phyloP scores from a whole-genome alignment of 2,888 invertebrate genomes.

The Cosmorhoe ocellata region DNA sequence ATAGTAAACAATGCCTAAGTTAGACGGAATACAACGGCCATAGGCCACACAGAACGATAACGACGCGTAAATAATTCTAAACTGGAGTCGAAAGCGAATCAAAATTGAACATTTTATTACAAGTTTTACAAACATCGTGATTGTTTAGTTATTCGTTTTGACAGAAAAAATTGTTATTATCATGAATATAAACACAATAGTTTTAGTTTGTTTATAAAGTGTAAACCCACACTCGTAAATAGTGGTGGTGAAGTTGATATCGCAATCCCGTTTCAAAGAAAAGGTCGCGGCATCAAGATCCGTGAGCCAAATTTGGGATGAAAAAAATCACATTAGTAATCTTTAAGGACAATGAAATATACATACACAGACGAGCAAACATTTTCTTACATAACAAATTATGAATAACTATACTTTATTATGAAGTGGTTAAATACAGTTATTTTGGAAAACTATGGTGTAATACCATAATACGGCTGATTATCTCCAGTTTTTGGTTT shows the following conservation, averaged over 20 bases:
- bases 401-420: too few species aligned
- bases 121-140: slow-evolving; percentile 13
- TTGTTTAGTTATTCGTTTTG: slow-evolving; percentile 6
- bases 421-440: slow-evolving; percentile 1
- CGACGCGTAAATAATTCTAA: slow-evolving; percentile 24
- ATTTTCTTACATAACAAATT: too few species aligned
- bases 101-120: slow-evolving; percentile 18
- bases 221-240: too few species aligned
- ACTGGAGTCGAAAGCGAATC: slow-evolving; percentile 24
- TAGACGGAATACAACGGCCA: slow-evolving; percentile 28
- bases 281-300: too few species aligned
- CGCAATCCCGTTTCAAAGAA: too few species aligned
- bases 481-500: too few species aligned
- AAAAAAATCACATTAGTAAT: too few species aligned
- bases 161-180: background rate
- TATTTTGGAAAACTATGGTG: slow-evolving; percentile 24
- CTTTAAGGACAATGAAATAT: too few species aligned
- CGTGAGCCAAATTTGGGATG: too few species aligned
- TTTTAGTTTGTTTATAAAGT: too few species aligned
- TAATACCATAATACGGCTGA: slow-evolving; percentile 1
- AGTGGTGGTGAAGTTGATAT: too few species aligned
- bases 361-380: too few species aligned
- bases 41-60: slow-evolving; percentile 35
- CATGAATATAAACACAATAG: background rate
- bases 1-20: background rate